Evolutionary conservation across 2,797 vertebrate genomes (phyloP), one percentile per base, ranked within the genome.

Genomic region (Catharus ustulatus): DNA sequence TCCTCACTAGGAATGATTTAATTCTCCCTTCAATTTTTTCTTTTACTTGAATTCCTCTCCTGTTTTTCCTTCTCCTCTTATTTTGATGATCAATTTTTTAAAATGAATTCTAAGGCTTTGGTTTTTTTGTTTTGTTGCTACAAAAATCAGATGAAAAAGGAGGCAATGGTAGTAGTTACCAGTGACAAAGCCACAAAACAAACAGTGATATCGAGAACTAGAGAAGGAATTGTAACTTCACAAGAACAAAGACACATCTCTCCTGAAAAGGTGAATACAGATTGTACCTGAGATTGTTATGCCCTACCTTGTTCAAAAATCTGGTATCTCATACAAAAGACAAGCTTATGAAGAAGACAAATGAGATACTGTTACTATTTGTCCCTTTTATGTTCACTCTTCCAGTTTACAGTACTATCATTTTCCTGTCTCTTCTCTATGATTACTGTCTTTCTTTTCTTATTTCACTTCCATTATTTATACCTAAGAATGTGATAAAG

Each of bases 221-320:
- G 97, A 98, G 98, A 98, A 98, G 96, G 71, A 96, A 88, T 97
- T 95, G 71, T 96, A 93, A 95, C 96, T 93, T 97, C 97, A 97
- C 97, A 96, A 93, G 98, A 98, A 71, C 97, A 98, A 96, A 96
- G 98, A 68, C 97, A 97, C 80, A 97, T 97, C 97, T 97, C 96
- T 94, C 94, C 96, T 87, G 98, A 98, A 97, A 98, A 98, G 98
- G 98, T 98, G 98, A 98, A 97, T 97, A 94, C 32, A 87, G 72
- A 87, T 90, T 58, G 84, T 95, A 81, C 22, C 68, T 61, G 43
- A 80, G 81, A 95, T 71, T 79, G 29, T 94, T 78, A 66, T 58
- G 66, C 42, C 51, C 42, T 91, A 79, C 76, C 69, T 95, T 94
- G 82, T 88, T 88, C 58, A 87, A 75, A 95, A 97, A 86, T 63